A percentile compares a stretch with the other conserved stretches of the same genome.
Evolutionary conservation across 2,113 vertebrate genomes (phyloP).

Genomic region (Corythoichthys haematopterus): DNA sequence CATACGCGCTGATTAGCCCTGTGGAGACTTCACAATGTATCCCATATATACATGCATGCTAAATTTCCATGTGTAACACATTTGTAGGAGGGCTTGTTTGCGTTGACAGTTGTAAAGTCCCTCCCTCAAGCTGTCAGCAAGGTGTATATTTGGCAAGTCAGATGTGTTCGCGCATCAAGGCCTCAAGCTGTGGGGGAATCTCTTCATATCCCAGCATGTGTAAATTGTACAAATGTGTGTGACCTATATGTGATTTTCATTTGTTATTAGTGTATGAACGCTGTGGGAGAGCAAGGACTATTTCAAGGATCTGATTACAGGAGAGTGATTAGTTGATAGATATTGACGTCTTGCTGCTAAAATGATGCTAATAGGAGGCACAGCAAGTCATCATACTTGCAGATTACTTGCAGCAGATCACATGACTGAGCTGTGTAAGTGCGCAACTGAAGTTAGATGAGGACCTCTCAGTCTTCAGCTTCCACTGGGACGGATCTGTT

Average conservation of each 20-base stretch:
- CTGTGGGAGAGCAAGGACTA: conserved; percentile 13
- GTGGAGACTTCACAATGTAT: not conserved
- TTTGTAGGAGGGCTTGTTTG: not conserved
- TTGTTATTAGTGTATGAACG: conserved; percentile 9
- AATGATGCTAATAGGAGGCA: conserved; percentile 4
- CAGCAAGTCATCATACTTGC: not conserved
- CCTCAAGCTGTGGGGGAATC: conserved; percentile 13
- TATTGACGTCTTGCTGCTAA: conserved; percentile 30
- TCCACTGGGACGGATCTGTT: conserved; percentile 1
- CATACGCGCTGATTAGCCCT: not conserved
- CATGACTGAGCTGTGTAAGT: not conserved
- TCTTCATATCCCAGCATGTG: conserved; percentile 16
- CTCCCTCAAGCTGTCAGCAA: conserved; percentile 23
- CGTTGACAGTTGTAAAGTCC: not conserved
- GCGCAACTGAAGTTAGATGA: conserved; percentile 1
- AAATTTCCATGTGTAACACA: not conserved
- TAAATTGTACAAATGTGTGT: conserved; percentile 22
- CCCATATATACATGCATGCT: not conserved
- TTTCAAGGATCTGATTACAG: not conserved
- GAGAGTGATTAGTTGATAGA: not conserved
- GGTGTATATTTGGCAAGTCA: conserved; percentile 29
- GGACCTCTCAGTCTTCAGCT: conserved; percentile 6
- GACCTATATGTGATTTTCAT: not conserved
- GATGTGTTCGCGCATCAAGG: conserved; percentile 24
- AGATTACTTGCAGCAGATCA: not conserved